Evolutionary conservation across 1,140 invertebrate genomes (phyloP).

Genomic region (Phthorimaea operculella): DNA sequence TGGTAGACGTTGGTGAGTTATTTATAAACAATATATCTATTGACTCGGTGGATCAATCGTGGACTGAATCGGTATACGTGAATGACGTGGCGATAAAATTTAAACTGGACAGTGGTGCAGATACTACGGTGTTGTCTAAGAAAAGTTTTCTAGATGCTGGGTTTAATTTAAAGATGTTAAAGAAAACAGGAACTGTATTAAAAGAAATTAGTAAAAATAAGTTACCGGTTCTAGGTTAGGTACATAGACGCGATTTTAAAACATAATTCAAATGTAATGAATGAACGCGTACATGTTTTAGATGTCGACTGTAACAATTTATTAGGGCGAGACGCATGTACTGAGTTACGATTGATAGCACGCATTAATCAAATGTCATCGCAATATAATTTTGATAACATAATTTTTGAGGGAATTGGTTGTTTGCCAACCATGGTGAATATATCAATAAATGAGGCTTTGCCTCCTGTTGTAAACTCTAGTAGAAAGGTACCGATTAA

Average conservation of each 20-base stretch:
- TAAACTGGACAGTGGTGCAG: conserved; percentile 4
- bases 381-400: neutral
- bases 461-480: conserved; percentile 8
- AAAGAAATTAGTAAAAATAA: conserved; percentile 1
- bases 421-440: conserved; percentile 11
- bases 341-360: neutral
- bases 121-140: neutral
- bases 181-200: neutral
- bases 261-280: too few relatives aligned
- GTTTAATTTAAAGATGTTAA: neutral
- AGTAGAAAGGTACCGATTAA: conserved; percentile 15
- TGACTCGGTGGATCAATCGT: conserved; percentile 1
- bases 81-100: neutral
- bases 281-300: neutral
- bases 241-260: neutral
- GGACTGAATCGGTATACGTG: neutral
- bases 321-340: conserved; percentile 1
- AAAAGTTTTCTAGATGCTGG: neutral
- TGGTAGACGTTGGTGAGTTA: neutral
- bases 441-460: conserved; percentile 10
- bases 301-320: conserved; percentile 3
- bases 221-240: conserved; percentile 2
- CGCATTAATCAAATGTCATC: neutral
- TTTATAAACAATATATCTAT: neutral
- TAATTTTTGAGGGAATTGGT: conserved; percentile 19